phyloP scores from a whole-genome alignment of 2,113 vertebrate species.

The Cariama cristata region DNA sequence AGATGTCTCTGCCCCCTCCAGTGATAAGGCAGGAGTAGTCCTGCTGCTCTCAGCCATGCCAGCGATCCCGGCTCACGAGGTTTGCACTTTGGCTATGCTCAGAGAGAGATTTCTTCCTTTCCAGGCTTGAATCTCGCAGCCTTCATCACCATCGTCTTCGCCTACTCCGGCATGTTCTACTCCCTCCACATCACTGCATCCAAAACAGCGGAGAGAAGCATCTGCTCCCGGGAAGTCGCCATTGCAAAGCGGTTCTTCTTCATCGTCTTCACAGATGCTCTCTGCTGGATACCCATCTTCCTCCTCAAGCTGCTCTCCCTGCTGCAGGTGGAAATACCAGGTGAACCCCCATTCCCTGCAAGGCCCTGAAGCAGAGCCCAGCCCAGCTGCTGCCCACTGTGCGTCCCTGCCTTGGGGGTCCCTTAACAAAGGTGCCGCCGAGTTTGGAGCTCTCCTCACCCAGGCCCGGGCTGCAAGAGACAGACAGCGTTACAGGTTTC shows the following conservation, averaged over 20 bases:
- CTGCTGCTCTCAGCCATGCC: accelerated
- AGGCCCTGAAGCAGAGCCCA: not conserved
- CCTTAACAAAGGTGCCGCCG: not conserved
- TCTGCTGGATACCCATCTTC: conserved; percentile 78
- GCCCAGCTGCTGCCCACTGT: not conserved
- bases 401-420: too few relatives aligned
- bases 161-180: conserved; percentile 70
- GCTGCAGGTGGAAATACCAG: conserved; percentile 71
- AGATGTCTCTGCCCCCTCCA: not conserved
- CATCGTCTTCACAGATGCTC: conserved; percentile 65
- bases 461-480: accelerated
- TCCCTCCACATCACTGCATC: conserved; percentile 49
- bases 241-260: conserved; percentile 71
- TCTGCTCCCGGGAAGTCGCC: conserved; percentile 58
- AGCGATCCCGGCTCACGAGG: accelerated
- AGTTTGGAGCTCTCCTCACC: not conserved
- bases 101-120: not conserved
- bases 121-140: conserved; percentile 15
- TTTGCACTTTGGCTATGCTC: not conserved
- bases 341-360: not conserved
- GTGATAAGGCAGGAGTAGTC: not conserved
- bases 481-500: accelerated
- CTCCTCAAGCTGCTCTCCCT: conserved; percentile 71
- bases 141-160: conserved; percentile 71
- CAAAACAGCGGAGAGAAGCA: not conserved